Evolutionary conservation across 2,797 vertebrate genomes (phyloP).

Genomic region (Cyclopterus lumpus): DNA sequence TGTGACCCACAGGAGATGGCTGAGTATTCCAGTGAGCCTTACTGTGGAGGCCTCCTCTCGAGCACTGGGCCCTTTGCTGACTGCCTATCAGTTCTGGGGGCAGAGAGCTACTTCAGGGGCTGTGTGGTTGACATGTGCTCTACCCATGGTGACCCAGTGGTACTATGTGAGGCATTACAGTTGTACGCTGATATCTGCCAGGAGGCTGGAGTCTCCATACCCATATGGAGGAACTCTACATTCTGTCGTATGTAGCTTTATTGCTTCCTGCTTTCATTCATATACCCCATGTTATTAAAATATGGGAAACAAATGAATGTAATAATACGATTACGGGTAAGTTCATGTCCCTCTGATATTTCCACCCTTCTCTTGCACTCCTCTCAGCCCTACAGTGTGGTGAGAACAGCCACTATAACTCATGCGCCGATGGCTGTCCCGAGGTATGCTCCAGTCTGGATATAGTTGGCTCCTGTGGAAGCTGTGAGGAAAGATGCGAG

Average conservation of each 20-base stretch:
- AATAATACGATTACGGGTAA: conserved; percentile 17
- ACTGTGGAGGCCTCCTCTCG: conserved; percentile 85
- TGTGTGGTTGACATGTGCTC: conserved; percentile 86
- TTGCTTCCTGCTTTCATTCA: conserved; percentile 20
- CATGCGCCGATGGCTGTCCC: conserved; percentile 84
- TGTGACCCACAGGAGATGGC: conserved; percentile 78
- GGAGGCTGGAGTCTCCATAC: conserved; percentile 78
- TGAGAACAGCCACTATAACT: conserved; percentile 85
- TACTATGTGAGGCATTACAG: conserved; percentile 81
- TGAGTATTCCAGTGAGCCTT: conserved; percentile 75
- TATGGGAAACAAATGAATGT: background rate
- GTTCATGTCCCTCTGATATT: conserved; percentile 5
- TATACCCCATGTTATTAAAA: conserved; percentile 5
- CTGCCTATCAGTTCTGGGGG: conserved; percentile 79
- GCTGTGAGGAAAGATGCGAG: conserved; percentile 86
- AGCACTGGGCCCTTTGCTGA: conserved; percentile 78
- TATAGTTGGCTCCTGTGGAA: conserved; percentile 67
- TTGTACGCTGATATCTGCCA: conserved; percentile 81
- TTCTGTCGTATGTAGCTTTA: conserved; percentile 83
- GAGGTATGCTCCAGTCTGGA: conserved; percentile 78
- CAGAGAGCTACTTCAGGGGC: conserved; percentile 82
- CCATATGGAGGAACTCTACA: conserved; percentile 85
- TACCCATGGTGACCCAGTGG: conserved; percentile 68
- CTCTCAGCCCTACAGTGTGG: conserved; percentile 82
- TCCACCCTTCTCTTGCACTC: background rate